These are phyloP conservation scores for Chaenocephalus aceratus DNA, from an alignment of 2,113 vertebrate species.

Conservation along the genomic window DNA sequence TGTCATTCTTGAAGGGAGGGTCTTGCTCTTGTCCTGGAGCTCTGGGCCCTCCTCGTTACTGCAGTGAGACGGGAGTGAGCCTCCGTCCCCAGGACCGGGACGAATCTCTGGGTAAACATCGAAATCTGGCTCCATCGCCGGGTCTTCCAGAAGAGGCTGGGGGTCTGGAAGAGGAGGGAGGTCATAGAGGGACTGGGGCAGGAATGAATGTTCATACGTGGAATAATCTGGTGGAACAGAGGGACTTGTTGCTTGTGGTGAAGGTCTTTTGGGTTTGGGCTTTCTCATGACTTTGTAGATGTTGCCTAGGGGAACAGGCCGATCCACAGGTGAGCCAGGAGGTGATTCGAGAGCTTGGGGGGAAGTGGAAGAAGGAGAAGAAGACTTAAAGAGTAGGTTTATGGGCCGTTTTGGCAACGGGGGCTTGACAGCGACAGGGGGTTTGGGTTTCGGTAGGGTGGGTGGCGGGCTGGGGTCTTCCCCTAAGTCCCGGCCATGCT, in stretches of 20 bases:
- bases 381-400: slow-evolving; percentile 88
- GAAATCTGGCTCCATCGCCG: slow-evolving; percentile 68
- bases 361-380: slow-evolving; percentile 77
- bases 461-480: slow-evolving; percentile 77
- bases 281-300: slow-evolving; percentile 88
- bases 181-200: slow-evolving; percentile 70
- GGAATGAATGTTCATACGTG: slow-evolving; percentile 54
- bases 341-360: slow-evolving; percentile 83
- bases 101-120: slow-evolving; percentile 61
- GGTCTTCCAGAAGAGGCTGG: slow-evolving; percentile 79
- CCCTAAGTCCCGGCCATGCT: slow-evolving; percentile 67
- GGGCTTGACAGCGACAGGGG: slow-evolving; percentile 91
- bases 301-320: slow-evolving; percentile 84
- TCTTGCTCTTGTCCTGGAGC: slow-evolving; percentile 84
- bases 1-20: slow-evolving; percentile 81
- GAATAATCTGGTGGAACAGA: slow-evolving; percentile 44
- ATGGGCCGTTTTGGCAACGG: slow-evolving; percentile 90
- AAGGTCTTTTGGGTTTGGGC: slow-evolving; percentile 86
- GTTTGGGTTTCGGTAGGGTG: slow-evolving; percentile 83
- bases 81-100: slow-evolving; percentile 74
- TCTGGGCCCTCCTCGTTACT: slow-evolving; percentile 80
- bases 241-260: slow-evolving; percentile 69
- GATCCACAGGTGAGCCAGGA: slow-evolving; percentile 83
- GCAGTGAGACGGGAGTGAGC: slow-evolving; percentile 83
- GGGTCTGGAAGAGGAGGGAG: slow-evolving; percentile 81